Evolutionary conservation across 2,888 invertebrate species (phyloP).

Genomic region (Dicyrtomina minuta): DNA sequence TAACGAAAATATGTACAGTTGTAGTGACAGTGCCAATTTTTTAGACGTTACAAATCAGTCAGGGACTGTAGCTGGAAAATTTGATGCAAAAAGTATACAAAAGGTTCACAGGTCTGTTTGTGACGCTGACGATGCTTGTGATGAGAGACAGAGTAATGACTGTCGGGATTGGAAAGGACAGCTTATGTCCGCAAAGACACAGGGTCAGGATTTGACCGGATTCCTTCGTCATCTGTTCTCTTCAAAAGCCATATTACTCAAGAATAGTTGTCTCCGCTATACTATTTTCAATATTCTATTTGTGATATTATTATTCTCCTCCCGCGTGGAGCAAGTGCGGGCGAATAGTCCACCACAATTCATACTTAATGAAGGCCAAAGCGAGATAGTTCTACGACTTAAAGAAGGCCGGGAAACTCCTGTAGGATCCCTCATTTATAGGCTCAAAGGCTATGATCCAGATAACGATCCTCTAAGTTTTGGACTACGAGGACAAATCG

Average conservation of each 20-base stretch:
- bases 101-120: too few relatives aligned
- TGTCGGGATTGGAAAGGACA: not conserved
- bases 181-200: not conserved
- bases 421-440: slow-evolving; percentile 78
- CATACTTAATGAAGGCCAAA: slow-evolving; percentile 76
- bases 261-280: not conserved
- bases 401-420: slow-evolving; percentile 85
- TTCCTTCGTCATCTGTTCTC: not conserved
- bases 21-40: slow-evolving; percentile 27
- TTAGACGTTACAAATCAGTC: not conserved
- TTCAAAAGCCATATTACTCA: slow-evolving; percentile 15
- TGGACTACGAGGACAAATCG: slow-evolving; percentile 72
- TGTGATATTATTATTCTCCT: slow-evolving; percentile 17
- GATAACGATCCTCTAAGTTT: slow-evolving; percentile 82
- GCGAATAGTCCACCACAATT: slow-evolving; percentile 81
- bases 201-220: not conserved
- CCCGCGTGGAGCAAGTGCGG: not conserved
- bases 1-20: not conserved
- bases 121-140: too few relatives aligned
- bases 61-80: too few relatives aligned
- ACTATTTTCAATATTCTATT: not conserved
- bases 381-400: slow-evolving; percentile 84
- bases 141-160: not conserved
- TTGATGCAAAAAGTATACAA: too few relatives aligned
- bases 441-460: slow-evolving; percentile 77